Base-by-base conservation (phyloP, 2,113 vertebrate genomes). In the Lepisosteus oculatus region DNA sequence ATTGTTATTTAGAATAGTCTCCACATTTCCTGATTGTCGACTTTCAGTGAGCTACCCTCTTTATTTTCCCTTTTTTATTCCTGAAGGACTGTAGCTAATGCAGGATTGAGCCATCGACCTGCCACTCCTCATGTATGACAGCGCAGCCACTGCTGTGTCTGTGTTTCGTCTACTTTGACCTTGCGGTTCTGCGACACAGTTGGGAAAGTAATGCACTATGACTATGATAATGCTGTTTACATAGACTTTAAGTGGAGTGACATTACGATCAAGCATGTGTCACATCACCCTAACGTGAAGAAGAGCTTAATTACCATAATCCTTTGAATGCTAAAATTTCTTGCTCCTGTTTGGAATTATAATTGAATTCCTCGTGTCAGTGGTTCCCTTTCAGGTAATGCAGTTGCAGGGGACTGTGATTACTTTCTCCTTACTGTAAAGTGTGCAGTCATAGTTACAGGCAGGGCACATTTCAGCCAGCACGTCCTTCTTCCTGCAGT, bases 171-270 rank as follows among this genome's bases (percentile, higher is more conserved):
- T 90, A 91, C 84, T 89, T 80, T 89, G 90, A 92, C 90, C 89
- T 93, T 94, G 90, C 88, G 89, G 90, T 90, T 90, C 88, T 89
- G 78, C 85, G 51, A 89, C 88, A 88, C 86, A 85, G 87, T 89
- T 87, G 89, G 92, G 89, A 91, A 89, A 88, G 79, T 85, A 88
- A 90, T 87, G 87, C 87, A 85, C 84, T 89, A 77, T 89, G 87
- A 91, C 89, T 88, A 89, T 87, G 90, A 93, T 93, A 92, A 93
- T 93, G 89, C 90, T 93, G 90, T 93, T 93, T 95, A 92, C 91
- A 92, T 86, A 92, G 89, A 87, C 90, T 92, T 93, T 93, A 93
- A 93, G 89, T 92, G 90, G 87, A 93, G 86, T 93, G 90, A 93
- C 92, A 92, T 94, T 93, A 93, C 90, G 92, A 90, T 91, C 84